A percentile compares a stretch with the other conserved stretches of the same genome.
These are phyloP conservation scores for Fabriciana adippe DNA, from an alignment of 2,888 invertebrate species.

Conservation along the genomic window DNA sequence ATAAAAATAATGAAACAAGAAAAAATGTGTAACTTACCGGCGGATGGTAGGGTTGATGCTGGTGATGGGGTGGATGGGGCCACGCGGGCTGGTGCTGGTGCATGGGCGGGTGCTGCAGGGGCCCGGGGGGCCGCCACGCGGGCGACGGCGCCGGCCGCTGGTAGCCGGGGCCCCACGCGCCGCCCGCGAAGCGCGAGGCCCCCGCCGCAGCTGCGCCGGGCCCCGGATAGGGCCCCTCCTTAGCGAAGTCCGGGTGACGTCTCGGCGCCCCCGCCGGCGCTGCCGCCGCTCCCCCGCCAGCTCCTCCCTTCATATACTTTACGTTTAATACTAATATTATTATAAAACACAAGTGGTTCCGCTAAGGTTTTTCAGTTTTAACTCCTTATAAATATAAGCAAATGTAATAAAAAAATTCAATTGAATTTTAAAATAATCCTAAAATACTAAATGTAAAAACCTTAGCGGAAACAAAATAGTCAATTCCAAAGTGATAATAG, in stretches of 20 bases:
- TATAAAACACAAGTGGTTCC: not conserved
- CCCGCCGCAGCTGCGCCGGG: conserved; percentile 46
- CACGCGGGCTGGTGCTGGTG: conserved; percentile 62
- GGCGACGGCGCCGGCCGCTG: conserved; percentile 63
- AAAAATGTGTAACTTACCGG: conserved; percentile 47
- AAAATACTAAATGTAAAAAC: not conserved
- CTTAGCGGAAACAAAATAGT: conserved; percentile 19
- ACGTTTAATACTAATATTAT: conserved; percentile 1
- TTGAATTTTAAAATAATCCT: not conserved
- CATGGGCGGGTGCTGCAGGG: conserved; percentile 53
- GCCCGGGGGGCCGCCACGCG: conserved; percentile 56
- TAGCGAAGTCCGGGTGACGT: conserved; percentile 91
- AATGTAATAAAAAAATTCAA: not conserved
- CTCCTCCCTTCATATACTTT: conserved; percentile 40
- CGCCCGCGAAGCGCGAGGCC: conserved; percentile 42
- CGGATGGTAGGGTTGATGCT: conserved; percentile 65
- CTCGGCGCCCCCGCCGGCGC: conserved; percentile 72
- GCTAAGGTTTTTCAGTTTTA: conserved; percentile 5
- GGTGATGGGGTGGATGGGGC: conserved; percentile 67
- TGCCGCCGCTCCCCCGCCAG: conserved; percentile 42
- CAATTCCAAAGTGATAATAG: conserved; percentile 5
- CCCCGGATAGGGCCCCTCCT: conserved; percentile 76
- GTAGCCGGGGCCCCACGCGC: conserved; percentile 58
- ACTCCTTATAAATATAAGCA: not conserved
- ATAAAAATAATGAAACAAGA: too few species aligned